A percentile compares a stretch with the other conserved stretches of the same genome.
These are phyloP conservation scores for Tinamus guttatus DNA, from an alignment of 2,113 vertebrate genomes.

Conservation along the genomic window DNA sequence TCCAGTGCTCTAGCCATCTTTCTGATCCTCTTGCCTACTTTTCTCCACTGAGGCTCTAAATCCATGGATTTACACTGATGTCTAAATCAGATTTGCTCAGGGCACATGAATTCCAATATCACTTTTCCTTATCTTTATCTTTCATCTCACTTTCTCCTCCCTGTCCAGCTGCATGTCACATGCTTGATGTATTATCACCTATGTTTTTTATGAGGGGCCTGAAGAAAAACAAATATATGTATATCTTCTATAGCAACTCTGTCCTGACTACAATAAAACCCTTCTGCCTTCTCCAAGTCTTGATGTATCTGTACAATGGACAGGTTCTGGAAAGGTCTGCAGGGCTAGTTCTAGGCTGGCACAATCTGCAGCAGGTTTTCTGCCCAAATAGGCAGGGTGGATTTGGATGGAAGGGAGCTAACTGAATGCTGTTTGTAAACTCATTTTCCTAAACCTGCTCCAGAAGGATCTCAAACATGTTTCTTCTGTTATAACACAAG, in stretches of 20 bases:
- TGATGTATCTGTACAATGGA: not conserved
- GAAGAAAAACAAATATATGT: not conserved
- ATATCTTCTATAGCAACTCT: not conserved
- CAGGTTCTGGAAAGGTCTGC: not conserved
- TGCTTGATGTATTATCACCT: not conserved
- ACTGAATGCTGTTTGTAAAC: not conserved
- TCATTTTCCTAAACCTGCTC: not conserved
- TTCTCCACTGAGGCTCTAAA: accelerated
- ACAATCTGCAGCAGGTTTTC: accelerated
- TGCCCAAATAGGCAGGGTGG: not conserved
- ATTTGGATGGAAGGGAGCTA: not conserved
- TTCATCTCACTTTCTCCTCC: not conserved
- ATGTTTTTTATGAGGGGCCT: not conserved
- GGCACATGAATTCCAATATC: not conserved
- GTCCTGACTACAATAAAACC: not conserved
- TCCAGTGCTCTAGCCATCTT: not conserved
- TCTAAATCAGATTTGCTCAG: not conserved
- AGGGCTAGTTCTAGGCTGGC: not conserved
- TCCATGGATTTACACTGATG: no score
- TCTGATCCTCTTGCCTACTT: not conserved
- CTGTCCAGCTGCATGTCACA: no score
- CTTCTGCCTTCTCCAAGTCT: not conserved
- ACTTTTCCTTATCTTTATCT: not conserved
- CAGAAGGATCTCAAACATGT: not conserved
- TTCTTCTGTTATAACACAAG: not conserved